Evolutionary conservation across 2,888 invertebrate species (phyloP), one percentile per base, ranked within the genome.

Genomic region (Campoplex nolae): DNA sequence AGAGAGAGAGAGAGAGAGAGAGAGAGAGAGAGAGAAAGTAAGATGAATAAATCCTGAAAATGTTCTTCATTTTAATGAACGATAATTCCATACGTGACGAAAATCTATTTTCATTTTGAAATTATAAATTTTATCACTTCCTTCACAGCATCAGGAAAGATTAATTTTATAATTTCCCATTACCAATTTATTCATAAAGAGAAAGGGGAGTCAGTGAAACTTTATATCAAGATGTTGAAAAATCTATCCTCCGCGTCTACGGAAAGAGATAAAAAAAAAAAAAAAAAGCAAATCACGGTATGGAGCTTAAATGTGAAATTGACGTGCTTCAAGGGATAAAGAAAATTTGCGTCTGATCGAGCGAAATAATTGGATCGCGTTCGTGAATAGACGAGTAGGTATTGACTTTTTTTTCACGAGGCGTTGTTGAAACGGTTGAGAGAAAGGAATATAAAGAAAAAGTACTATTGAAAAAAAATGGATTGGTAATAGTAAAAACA

Each of bases 321-420:
- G 54, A 73, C 67, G 28, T 67, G 67, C 48, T 74, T 68, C 67
- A 23, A 67, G 38, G 32, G 23, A 77, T 58, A 56, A 77, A 67
- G 71, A 75, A 70, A 81, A 81, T 81, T 81, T 18, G 70, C 67
- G 32, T 73, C 35, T 54, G 11, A 81, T 73, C 71, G 73, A 85
- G 54, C 76, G 77, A 67, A 85, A 81, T 73, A 67, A 85, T 81
- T 85, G n/a, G 28, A 73, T 80, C n/a, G 67, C 38, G 32, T 11
- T n/a, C 58, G 73, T 28, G 54, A 71, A 76, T 54, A 68, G 77
- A 77, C 71, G 81, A 85, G 81, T 54, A 77, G 65, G 51, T 75
- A 62, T 51, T 9, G 38, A 38, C 45, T 28, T 48, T 58, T 81
- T 76, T 65, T 77, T 58, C 48, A 58, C 73, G 35, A 70, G 38